Base-by-base conservation (phyloP, 2,888 invertebrate species). In the Danaus chrysippus region DNA sequence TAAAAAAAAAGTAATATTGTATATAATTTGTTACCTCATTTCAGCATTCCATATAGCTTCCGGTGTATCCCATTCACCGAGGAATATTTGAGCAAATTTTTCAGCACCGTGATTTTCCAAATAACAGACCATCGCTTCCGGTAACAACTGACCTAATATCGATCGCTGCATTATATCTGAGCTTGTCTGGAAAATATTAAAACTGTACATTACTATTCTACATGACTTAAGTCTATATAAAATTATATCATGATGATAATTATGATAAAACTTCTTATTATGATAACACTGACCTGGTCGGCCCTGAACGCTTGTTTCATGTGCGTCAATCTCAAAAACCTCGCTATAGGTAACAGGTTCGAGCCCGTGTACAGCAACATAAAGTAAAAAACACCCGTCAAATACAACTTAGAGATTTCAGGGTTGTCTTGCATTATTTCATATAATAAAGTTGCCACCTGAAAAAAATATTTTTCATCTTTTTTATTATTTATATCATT, bases 11-110 rank as follows among this genome's bases (percentile, higher is more conserved):
- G 3, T 46, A 13, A 13, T 9, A 10, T 5, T 46, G 1, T 15
- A 46, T 9, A 13, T 13, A 1, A 46, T 9, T 3, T 17, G 49
- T 9, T 71, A 94, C 95, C 96, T 94, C 99, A 99, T 99, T 87
- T 98, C 98, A 0, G 95, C 94, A 82, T 97, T 99, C 99, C 99
- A 99, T 70, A 99, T 99, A 0, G 98, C 99, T 89, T 99, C 99
- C 0, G 99, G 99, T 9, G 99, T 99, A 86, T 99, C 99, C 91
- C 97, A 99, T 89, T 99, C 99, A 0, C 99, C 99, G 15, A 99
- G 92, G 87, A 96, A 98, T 75, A 98, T 98, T 88, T 99, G 98
- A 0, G 99, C 98, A 87, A 99, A 99, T 82, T 98, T 98, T 68
- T 99, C 99, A 0, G 99, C 94, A 0, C 99, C 99, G 79, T 99